Conservation (phyloP, 2,113 vertebrate genomes). For the Electrona antarctica region DNA sequence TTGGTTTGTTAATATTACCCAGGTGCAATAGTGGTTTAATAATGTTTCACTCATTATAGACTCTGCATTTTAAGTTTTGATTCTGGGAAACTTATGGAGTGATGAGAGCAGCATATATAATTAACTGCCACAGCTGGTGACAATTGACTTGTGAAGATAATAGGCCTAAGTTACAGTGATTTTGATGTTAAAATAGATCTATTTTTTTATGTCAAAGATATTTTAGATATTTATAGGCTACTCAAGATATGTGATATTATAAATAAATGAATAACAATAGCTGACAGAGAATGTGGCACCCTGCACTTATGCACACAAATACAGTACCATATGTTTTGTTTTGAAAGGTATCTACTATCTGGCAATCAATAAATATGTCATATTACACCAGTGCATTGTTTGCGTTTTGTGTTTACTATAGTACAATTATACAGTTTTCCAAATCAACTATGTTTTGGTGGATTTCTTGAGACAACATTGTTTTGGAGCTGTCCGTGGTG, state of each 20-base stretch:
- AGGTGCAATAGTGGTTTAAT: constrained; percentile 1
- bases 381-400: background rate
- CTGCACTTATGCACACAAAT: no score
- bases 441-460: background rate
- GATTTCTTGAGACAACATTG: background rate
- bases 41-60: background rate
- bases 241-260: no score
- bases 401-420: background rate
- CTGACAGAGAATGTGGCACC: no score
- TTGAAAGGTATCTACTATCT: no score
- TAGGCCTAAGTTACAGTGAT: background rate
- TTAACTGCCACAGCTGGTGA: background rate
- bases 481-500: no score
- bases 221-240: no score
- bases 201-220: no score
- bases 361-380: background rate
- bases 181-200: background rate
- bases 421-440: background rate
- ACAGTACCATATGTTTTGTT: no score
- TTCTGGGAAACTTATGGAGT: background rate
- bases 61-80: background rate
- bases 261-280: no score
- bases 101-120: background rate
- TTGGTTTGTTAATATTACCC: constrained; percentile 5
- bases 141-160: background rate